phyloP scores from a whole-genome alignment of 2,113 vertebrate genomes.

The Gadus macrocephalus region DNA sequence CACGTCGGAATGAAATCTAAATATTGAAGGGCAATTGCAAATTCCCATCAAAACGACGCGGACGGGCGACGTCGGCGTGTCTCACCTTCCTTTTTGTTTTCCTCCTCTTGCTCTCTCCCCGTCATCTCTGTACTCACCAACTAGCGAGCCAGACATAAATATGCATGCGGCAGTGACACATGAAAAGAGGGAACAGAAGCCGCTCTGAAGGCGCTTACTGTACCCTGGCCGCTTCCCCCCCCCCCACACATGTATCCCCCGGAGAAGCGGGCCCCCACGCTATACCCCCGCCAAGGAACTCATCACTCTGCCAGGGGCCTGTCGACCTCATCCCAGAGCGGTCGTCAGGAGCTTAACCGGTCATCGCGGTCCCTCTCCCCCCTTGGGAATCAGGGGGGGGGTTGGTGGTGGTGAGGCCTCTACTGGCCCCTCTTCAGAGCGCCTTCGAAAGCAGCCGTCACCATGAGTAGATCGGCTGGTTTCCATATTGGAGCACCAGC shows the following conservation, averaged over 20 bases:
- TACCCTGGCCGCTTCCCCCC: constrained; percentile 18
- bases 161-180: constrained; percentile 38
- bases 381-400: too few relatives aligned
- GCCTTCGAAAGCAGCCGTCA: background rate
- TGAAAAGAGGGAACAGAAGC: constrained; percentile 8
- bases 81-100: constrained; percentile 18
- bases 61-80: background rate
- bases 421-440: background rate
- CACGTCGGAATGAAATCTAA: constrained; percentile 38
- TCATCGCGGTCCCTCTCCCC: too few relatives aligned
- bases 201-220: constrained; percentile 7
- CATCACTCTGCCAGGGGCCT: constrained; percentile 22
- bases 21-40: constrained; percentile 33
- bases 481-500: background rate
- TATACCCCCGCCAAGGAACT: constrained; percentile 34
- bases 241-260: constrained; percentile 14
- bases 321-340: too few relatives aligned
- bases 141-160: constrained; percentile 18
- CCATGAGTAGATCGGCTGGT: background rate
- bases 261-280: constrained; percentile 28
- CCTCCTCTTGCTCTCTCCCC: constrained; percentile 4
- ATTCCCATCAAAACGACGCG: constrained; percentile 29
- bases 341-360: too few relatives aligned
- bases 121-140: background rate
- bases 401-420: too few relatives aligned